These are phyloP conservation scores for Stenolophus ochropezus DNA, from an alignment of 2,888 invertebrate species.

Conservation along the genomic window DNA sequence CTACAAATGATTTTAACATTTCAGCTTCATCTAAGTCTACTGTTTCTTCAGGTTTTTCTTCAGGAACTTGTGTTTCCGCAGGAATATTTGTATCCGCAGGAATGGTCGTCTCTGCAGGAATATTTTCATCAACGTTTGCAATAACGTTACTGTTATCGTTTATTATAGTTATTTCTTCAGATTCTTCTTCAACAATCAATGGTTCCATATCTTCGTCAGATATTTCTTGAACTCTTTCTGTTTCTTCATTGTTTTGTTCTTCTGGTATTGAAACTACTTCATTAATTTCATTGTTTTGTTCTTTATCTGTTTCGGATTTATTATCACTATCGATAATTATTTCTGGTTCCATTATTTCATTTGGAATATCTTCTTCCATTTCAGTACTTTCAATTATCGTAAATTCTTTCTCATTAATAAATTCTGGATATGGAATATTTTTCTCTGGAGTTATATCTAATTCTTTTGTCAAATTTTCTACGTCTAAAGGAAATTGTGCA, in stretches of 20 bases:
- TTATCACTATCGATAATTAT: conserved; percentile 1
- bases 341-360: neutral
- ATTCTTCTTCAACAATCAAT: conserved; percentile 29
- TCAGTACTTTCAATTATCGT: neutral
- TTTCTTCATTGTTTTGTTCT: conserved; percentile 16
- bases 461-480: conserved; percentile 38
- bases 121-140: no score
- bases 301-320: conserved; percentile 6
- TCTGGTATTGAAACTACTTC: neutral
- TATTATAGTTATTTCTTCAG: neutral
- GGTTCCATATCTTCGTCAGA: conserved; percentile 49
- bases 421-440: neutral
- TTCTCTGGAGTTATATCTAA: conserved; percentile 31
- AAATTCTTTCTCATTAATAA: neutral
- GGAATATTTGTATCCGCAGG: no score
- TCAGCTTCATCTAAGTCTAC: conserved; percentile 58
- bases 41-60: no score
- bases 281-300: neutral
- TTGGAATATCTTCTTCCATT: neutral
- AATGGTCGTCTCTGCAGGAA: no score
- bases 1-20: conserved; percentile 57
- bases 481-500: conserved; percentile 43
- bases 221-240: conserved; percentile 4
- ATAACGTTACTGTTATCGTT: neutral
- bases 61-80: no score